These are phyloP conservation scores for Cydia fagiglandana DNA, from an alignment of 1,140 invertebrate genomes.

Conservation along the genomic window DNA sequence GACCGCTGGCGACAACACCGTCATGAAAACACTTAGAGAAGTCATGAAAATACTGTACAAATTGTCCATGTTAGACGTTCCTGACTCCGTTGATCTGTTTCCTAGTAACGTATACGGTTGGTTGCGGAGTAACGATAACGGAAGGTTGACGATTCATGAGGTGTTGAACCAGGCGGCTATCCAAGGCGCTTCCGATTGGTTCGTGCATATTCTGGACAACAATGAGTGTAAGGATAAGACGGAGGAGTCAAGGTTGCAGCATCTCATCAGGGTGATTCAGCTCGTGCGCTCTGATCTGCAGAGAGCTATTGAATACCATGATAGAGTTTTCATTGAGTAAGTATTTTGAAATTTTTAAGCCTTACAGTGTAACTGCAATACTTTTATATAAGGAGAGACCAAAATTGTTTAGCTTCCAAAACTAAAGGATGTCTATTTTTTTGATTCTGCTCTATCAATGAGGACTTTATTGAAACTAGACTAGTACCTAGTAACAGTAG, in stretches of 20 bases:
- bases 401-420: no score
- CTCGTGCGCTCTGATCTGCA: slow-evolving; percentile 90
- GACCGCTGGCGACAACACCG: slow-evolving; percentile 84
- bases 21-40: slow-evolving; percentile 83
- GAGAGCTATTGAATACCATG: slow-evolving; percentile 88
- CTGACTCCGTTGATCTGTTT: slow-evolving; percentile 83
- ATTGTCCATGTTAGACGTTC: slow-evolving; percentile 80
- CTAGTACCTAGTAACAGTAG: no score
- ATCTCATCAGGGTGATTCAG: slow-evolving; percentile 91
- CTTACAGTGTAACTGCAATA: not conserved
- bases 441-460: no score
- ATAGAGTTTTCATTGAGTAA: slow-evolving; percentile 90
- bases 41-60: slow-evolving; percentile 85
- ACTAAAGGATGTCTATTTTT: no score
- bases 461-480: no score
- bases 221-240: slow-evolving; percentile 81
- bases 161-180: slow-evolving; percentile 84
- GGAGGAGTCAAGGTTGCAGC: slow-evolving; percentile 84
- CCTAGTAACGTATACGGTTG: slow-evolving; percentile 84
- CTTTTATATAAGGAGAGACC: no score
- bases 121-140: slow-evolving; percentile 75
- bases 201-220: slow-evolving; percentile 85
- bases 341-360: slow-evolving; percentile 47
- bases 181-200: slow-evolving; percentile 88
- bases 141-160: slow-evolving; percentile 80